Conservation (phyloP, 2,113 vertebrate genomes). For the Daboia siamensis region DNA sequence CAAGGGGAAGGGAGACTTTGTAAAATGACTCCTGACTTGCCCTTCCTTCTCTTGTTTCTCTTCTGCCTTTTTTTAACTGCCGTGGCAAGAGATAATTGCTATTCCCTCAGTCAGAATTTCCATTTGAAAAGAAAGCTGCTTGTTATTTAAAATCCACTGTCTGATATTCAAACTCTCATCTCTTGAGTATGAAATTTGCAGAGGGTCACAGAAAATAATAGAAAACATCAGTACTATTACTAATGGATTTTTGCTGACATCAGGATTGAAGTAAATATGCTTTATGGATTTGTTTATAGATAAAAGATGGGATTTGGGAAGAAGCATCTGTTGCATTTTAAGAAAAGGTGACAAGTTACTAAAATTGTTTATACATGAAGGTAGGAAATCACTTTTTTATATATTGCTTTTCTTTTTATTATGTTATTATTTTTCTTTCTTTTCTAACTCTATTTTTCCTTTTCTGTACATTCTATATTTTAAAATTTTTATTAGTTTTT, state of each 20-base stretch:
- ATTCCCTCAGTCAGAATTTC: too few species aligned
- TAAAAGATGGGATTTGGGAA: neutral
- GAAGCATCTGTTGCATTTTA: neutral
- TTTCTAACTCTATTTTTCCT: neutral
- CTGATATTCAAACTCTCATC: too few species aligned
- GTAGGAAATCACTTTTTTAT: neutral
- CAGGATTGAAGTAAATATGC: neutral
- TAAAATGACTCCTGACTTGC: too few species aligned
- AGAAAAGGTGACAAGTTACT: neutral
- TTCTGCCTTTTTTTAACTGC: too few species aligned
- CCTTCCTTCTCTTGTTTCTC: too few species aligned
- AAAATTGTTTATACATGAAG: neutral
- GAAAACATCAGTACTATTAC: too few species aligned
- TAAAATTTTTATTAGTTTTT: neutral
- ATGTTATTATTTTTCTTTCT: neutral
- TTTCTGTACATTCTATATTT: neutral
- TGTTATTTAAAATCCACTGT: too few species aligned
- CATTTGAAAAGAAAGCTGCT: too few species aligned
- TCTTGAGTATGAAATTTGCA: too few species aligned
- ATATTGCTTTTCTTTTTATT: neutral
- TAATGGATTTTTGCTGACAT: neutral
- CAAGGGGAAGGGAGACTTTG: too few species aligned
- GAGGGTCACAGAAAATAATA: too few species aligned
- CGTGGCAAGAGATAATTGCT: too few species aligned
- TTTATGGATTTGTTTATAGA: neutral